A percentile compares a stretch with the other conserved stretches of the same genome.
Evolutionary conservation across 2,797 vertebrate species (phyloP).

Genomic region (Centropyge bicolor): DNA sequence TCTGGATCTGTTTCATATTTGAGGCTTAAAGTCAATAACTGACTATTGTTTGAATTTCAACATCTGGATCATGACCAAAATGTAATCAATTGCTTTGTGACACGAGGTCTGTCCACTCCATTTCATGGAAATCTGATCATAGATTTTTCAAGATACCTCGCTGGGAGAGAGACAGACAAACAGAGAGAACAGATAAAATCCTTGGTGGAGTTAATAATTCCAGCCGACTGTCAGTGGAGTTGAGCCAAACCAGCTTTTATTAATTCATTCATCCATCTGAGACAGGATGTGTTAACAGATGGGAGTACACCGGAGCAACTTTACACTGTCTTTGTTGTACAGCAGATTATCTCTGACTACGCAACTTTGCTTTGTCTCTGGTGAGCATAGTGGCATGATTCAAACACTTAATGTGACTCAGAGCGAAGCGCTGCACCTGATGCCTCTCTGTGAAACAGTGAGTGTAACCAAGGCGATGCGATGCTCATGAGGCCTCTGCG

Average conservation of each 20-base stretch:
- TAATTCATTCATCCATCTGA: conserved; percentile 54
- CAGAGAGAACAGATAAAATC: conserved; percentile 22
- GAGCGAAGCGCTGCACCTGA: conserved; percentile 65
- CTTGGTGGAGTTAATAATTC: conserved; percentile 29
- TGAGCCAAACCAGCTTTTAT: conserved; percentile 27
- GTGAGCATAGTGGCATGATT: conserved; percentile 50
- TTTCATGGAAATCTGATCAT: conserved; percentile 18
- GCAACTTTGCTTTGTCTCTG: conserved; percentile 52
- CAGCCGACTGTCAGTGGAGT: conserved; percentile 14
- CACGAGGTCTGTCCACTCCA: neutral
- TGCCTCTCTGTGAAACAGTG: conserved; percentile 38
- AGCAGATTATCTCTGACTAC: conserved; percentile 62
- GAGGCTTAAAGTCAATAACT: neutral
- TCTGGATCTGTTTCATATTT: neutral
- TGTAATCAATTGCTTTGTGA: neutral
- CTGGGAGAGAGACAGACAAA: neutral
- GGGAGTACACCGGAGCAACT: conserved; percentile 30
- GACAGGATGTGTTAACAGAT: conserved; percentile 51
- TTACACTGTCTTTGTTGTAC: conserved; percentile 26
- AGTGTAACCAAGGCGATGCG: conserved; percentile 28
- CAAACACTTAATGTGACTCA: conserved; percentile 57
- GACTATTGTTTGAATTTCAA: neutral
- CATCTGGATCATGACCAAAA: neutral
- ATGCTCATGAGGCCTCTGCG: conserved; percentile 32
- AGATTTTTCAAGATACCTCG: neutral